Conservation (phyloP, 2,113 vertebrate genomes). For the Trachemys scripta region DNA sequence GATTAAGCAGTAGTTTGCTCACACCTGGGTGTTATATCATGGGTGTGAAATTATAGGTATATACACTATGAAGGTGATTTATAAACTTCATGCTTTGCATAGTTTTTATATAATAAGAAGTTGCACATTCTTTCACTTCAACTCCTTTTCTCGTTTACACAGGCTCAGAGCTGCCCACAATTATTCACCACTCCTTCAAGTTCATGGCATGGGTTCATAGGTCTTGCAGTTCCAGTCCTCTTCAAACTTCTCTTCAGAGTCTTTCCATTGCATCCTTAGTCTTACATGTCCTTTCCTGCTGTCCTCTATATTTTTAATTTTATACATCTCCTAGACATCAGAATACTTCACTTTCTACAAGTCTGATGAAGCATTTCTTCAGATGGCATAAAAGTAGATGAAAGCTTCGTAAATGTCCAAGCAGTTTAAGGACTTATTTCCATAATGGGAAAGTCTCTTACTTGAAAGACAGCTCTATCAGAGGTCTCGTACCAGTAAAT, state of each 20-base stretch:
- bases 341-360: background rate
- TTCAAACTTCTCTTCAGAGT: too few species aligned
- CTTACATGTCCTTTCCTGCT: too few species aligned
- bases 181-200: too few species aligned
- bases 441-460: background rate
- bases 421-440: background rate
- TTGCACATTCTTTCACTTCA: background rate
- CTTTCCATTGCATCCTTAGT: background rate
- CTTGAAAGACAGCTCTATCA: too few species aligned
- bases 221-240: too few species aligned
- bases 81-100: background rate
- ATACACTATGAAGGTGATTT: background rate
- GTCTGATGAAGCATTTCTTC: background rate
- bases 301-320: background rate
- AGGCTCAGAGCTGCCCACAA: background rate
- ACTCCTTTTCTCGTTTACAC: background rate
- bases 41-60: background rate
- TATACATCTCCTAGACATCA: background rate
- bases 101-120: background rate
- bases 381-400: background rate
- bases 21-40: background rate
- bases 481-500: background rate
- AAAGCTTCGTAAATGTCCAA: background rate
- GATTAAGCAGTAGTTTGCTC: slow-evolving; percentile 17
- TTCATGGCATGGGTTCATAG: too few species aligned